These are phyloP conservation scores for Sweltsa coloradensis DNA, from an alignment of 1,140 invertebrate species.

Conservation along the genomic window DNA sequence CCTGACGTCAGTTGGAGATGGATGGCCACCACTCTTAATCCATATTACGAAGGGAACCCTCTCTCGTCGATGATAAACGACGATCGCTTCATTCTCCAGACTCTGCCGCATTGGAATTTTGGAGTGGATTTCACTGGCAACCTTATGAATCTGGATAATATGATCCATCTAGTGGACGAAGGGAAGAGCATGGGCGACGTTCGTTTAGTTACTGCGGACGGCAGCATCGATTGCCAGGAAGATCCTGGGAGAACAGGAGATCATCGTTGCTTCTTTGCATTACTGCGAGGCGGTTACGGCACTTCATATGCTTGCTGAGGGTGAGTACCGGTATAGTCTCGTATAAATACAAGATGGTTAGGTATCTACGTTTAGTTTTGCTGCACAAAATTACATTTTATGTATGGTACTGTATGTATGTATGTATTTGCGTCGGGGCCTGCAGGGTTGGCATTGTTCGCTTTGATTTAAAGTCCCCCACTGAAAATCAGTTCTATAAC, in stretches of 20 bases:
- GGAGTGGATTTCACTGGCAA: constrained; percentile 75
- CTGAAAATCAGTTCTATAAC: too few relatives aligned
- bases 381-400: too few relatives aligned
- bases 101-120: constrained; percentile 72
- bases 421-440: too few relatives aligned
- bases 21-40: constrained; percentile 78
- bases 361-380: too few relatives aligned
- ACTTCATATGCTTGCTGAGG: constrained; percentile 49
- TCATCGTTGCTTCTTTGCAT: constrained; percentile 57
- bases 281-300: constrained; percentile 71
- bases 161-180: constrained; percentile 40
- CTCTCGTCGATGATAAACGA: constrained; percentile 63
- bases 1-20: constrained; percentile 58
- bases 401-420: too few relatives aligned
- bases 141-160: constrained; percentile 53
- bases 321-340: too few relatives aligned
- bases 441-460: too few relatives aligned
- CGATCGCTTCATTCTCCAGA: constrained; percentile 71
- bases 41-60: constrained; percentile 79
- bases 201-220: constrained; percentile 77
- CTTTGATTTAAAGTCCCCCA: too few relatives aligned
- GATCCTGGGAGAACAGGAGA: constrained; percentile 80
- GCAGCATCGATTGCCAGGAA: constrained; percentile 76
- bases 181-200: constrained; percentile 23
- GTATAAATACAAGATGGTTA: too few relatives aligned